Percentiles rank a stretch among this genome's conserved stretches.
Evolutionary conservation across 2,113 vertebrate genomes (phyloP).

Genomic region (Hypomesus transpacificus): DNA sequence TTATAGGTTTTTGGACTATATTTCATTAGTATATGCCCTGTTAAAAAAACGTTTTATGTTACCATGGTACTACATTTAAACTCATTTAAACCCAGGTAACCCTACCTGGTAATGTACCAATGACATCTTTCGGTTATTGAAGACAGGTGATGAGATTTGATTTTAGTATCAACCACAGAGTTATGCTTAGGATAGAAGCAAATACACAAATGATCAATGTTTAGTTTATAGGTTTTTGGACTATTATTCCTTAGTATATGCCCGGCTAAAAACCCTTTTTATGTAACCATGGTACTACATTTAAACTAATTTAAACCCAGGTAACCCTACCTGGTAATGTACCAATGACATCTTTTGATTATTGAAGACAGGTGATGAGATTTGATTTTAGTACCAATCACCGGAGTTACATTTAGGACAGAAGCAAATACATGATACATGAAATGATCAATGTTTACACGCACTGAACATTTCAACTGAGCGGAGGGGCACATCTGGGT

Average conservation of each 20-base stretch:
- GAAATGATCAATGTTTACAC: conserved; percentile 54
- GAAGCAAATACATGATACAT: conserved; percentile 16
- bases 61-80: too few species aligned
- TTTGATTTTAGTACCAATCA: conserved; percentile 7
- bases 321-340: neutral
- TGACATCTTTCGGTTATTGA: neutral
- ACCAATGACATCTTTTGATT: neutral
- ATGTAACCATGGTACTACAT: too few species aligned
- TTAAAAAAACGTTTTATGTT: too few species aligned
- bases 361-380: neutral
- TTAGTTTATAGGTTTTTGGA: too few species aligned
- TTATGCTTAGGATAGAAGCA: conserved; percentile 12
- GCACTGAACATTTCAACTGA: conserved; percentile 23
- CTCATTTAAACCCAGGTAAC: neutral
- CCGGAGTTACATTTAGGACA: conserved; percentile 1
- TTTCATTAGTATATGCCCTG: neutral
- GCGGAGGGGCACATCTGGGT: conserved; percentile 41
- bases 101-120: neutral
- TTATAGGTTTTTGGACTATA: neutral
- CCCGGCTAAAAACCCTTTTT: too few species aligned
- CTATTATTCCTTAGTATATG: neutral
- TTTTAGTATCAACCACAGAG: conserved; percentile 4
- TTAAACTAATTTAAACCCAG: neutral
- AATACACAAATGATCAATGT: conserved; percentile 29
- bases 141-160: neutral